phyloP scores from a whole-genome alignment of 2,888 invertebrate species.

The Meteorus cinctellus region DNA sequence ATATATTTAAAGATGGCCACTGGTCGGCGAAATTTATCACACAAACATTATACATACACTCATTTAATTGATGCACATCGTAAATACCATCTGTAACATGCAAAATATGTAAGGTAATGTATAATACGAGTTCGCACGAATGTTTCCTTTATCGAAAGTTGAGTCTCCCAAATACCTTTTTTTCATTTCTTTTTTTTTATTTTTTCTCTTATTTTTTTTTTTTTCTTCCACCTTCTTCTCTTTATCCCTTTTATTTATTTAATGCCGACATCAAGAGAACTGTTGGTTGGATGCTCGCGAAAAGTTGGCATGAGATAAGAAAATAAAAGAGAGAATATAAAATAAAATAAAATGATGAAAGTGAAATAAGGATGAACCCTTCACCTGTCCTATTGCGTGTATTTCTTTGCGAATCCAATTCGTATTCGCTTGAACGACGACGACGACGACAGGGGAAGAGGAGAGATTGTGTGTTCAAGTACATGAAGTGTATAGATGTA shows the following conservation, averaged over 20 bases:
- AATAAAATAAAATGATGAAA: conserved; percentile 5
- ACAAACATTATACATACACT: neutral
- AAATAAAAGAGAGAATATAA: neutral
- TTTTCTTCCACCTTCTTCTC: neutral
- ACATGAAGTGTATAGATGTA: neutral
- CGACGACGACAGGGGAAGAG: neutral
- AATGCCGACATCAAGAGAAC: neutral
- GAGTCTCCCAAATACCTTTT: conserved; percentile 9
- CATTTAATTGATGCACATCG: conserved; percentile 12
- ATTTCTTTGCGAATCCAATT: neutral
- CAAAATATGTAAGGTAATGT: neutral
- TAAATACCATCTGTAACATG: neutral
- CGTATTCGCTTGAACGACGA: neutral
- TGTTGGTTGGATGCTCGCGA: neutral
- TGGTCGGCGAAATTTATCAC: neutral
- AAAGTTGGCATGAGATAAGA: neutral
- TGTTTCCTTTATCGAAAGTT: conserved; percentile 35
- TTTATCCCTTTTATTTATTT: neutral
- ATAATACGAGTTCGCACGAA: neutral
- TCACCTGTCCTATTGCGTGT: conserved; percentile 26
- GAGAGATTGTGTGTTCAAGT: neutral
- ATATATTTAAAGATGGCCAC: neutral
- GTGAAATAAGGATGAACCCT: conserved; percentile 29
- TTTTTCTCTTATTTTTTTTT: neutral
- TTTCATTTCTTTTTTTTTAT: neutral